A percentile compares a stretch with the other conserved stretches of the same genome.
Evolutionary conservation across 2,113 vertebrate species (phyloP).

Genomic region (Ifrita kowaldi): DNA sequence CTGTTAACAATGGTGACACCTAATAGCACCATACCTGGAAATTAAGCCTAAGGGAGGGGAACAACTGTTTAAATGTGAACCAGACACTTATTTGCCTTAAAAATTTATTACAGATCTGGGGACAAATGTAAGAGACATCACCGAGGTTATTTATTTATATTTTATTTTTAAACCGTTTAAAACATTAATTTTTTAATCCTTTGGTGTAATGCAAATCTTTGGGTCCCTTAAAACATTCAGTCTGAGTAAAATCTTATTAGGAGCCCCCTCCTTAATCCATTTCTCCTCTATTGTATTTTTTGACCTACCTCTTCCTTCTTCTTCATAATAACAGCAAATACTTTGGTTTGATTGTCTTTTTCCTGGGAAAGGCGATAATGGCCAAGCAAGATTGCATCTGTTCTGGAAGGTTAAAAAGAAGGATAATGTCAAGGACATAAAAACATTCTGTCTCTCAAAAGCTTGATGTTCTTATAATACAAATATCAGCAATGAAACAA

Average conservation of each 20-base stretch:
- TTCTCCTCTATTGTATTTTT: neutral
- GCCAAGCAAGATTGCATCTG: conserved; percentile 89
- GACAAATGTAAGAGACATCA: neutral
- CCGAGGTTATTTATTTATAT: neutral
- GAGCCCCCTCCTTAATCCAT: neutral
- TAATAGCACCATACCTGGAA: neutral
- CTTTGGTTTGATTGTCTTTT: conserved; percentile 99
- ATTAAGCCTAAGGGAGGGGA: neutral
- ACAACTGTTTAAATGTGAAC: neutral
- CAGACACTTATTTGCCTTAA: neutral
- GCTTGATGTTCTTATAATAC: neutral
- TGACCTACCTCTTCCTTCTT: conserved; percentile 90
- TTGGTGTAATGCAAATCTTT: neutral
- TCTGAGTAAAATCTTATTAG: neutral
- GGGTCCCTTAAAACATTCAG: neutral
- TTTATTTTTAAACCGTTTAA: neutral
- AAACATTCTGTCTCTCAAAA: neutral
- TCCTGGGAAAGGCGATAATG: conserved; percentile 98
- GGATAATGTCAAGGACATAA: neutral
- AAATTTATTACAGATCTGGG: neutral
- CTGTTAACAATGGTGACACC: neutral
- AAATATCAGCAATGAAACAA: neutral
- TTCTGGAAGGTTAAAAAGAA: conserved; percentile 72
- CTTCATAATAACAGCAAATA: conserved; percentile 96
- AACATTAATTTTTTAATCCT: neutral